Conservation (phyloP, 1,140 invertebrate species). For the Calosoma granatense region DNA sequence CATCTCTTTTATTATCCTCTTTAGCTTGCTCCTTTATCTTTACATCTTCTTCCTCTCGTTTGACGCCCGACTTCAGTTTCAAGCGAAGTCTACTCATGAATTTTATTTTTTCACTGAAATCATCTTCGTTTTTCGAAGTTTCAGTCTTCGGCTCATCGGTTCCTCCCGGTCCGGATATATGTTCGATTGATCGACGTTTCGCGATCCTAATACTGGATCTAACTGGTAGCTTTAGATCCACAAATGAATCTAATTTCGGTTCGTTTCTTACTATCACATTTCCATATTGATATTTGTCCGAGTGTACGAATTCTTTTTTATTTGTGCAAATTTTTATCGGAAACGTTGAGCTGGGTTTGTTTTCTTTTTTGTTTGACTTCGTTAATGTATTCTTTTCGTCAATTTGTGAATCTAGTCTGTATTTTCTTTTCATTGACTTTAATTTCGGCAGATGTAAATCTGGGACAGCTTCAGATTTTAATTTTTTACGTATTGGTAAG, state of each 20-base stretch:
- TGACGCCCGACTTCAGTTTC: not conserved
- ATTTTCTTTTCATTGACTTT: too few relatives aligned
- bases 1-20: not conserved
- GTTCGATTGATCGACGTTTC: constrained; percentile 20
- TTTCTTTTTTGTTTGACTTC: not conserved
- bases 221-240: constrained; percentile 17
- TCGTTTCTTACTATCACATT: too few relatives aligned
- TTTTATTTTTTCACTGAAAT: not conserved
- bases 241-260: not conserved
- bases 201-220: constrained; percentile 26
- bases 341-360: not conserved
- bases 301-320: not conserved
- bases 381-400: too few relatives aligned
- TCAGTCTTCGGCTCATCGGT: not conserved
- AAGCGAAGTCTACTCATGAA: not conserved
- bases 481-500: constrained; percentile 38
- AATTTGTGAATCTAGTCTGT: too few relatives aligned
- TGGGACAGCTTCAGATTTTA: constrained; percentile 40
- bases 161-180: not conserved
- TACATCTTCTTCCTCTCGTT: not conserved
- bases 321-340: not conserved
- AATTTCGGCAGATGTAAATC: constrained; percentile 38
- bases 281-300: too few relatives aligned
- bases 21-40: not conserved
- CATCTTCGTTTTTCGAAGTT: not conserved